Percentiles rank a stretch among this genome's conserved stretches.
Conservation (phyloP, 2,113 vertebrate genomes). For the Phalacrocorax brasilianus region DNA sequence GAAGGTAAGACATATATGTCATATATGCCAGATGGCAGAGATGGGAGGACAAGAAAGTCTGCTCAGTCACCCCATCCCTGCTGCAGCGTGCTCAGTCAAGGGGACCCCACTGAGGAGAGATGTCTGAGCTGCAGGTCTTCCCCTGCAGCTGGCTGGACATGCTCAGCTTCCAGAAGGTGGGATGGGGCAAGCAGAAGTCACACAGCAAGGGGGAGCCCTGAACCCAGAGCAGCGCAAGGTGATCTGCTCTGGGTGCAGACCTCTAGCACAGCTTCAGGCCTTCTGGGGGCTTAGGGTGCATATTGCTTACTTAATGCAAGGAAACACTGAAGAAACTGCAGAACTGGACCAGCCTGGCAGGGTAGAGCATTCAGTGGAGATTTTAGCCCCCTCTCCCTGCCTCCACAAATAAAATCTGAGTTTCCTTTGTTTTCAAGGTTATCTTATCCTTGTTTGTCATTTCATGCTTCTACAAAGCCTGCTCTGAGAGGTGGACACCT, state of each 20-base stretch:
- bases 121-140: neutral
- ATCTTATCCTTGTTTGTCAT: neutral
- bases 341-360: neutral
- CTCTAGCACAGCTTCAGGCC: neutral
- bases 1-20: neutral
- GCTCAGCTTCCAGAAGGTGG: neutral
- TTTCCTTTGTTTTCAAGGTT: neutral
- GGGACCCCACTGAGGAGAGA: neutral
- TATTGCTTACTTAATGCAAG: neutral
- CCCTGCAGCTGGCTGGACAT: neutral
- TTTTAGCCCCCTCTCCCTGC: neutral
- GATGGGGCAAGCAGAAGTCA: neutral
- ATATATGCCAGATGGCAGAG: neutral
- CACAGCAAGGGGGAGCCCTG: neutral
- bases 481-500: neutral
- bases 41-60: neutral
- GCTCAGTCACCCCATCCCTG: neutral
- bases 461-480: neutral
- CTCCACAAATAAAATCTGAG: neutral
- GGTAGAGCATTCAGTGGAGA: neutral
- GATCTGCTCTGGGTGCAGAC: neutral
- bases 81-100: neutral
- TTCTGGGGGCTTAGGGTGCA: neutral
- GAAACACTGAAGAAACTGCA: neutral
- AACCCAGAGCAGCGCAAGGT: neutral